Base-by-base conservation (phyloP, 2,888 invertebrate genomes). In the Marronus borbonicus region DNA sequence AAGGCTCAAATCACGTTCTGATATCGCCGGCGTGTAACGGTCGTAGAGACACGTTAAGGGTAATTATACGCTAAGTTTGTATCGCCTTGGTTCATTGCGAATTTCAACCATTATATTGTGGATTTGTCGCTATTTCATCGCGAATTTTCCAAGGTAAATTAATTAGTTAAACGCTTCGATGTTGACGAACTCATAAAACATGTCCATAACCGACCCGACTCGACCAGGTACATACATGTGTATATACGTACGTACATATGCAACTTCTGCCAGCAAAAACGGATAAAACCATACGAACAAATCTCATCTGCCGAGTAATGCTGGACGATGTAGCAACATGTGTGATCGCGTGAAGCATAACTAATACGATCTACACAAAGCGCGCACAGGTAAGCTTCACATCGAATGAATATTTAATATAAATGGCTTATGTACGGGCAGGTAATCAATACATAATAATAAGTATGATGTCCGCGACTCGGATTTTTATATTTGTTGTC, bases 371-470 rank as follows among this genome's bases (percentile, higher is more conserved):
- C 8, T 68, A 68, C 14, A 50, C 49, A 24, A 68, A 62, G 62
- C 12, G 24, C 12, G 10, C 50, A 68, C 50, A 50, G 24, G 50
- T 68, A 50, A 68, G 28, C 49, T 68, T 12, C 50, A 50, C 28
- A 50, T 10, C 50, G 28, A 68, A 50, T 68, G 68, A 68, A 68
- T 68, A 68, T 68, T 68, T 68, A 50, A 50, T 68, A 68, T 68
- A 68, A 52, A 68, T 50, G 28, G 68, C 68, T 50, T 68, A 50
- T 50, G 50, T 68, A 68, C 20, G 24, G 50, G 52, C 68, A 50
- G 50, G 39, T 49, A 68, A 68, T 68, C 68, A 68, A 68, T 68
- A 68, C 50, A 68, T 68, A 68, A 68, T 68, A 68, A 68, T 68
- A 68, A 68, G 68, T 50, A 52, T 68, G 68, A 68, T 68, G 68